Conservation (phyloP, 2,888 invertebrate species). For the Temnothorax unifasciatus region DNA sequence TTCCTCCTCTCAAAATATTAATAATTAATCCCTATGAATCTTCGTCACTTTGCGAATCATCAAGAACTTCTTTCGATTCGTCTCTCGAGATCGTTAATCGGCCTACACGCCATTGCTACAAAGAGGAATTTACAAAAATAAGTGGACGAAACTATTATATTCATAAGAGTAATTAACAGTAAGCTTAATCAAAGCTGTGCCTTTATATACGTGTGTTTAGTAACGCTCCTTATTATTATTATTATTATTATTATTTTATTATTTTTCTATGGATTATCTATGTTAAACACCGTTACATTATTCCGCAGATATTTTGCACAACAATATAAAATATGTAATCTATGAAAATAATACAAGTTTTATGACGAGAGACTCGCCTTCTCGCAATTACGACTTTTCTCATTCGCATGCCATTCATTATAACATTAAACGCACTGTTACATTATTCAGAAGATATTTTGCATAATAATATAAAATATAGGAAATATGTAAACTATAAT, state of each 20-base stretch:
- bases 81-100: slow-evolving; percentile 24
- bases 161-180: neutral
- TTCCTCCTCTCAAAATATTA: slow-evolving; percentile 38
- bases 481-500: neutral
- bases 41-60: slow-evolving; percentile 13
- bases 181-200: neutral
- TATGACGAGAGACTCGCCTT: neutral
- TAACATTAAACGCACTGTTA: too few species aligned
- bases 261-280: neutral
- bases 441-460: neutral
- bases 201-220: neutral
- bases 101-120: neutral
- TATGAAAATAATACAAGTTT: neutral
- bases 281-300: neutral
- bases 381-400: slow-evolving; percentile 12
- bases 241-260: neutral
- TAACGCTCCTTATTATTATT: neutral
- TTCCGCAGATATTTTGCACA: neutral
- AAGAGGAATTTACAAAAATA: neutral
- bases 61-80: neutral
- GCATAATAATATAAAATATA: neutral
- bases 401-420: neutral
- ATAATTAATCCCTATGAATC: slow-evolving; percentile 37
- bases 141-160: neutral
- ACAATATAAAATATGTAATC: neutral